Conservation (phyloP, 2,797 vertebrate species). For the Fistularia tabacaria region DNA sequence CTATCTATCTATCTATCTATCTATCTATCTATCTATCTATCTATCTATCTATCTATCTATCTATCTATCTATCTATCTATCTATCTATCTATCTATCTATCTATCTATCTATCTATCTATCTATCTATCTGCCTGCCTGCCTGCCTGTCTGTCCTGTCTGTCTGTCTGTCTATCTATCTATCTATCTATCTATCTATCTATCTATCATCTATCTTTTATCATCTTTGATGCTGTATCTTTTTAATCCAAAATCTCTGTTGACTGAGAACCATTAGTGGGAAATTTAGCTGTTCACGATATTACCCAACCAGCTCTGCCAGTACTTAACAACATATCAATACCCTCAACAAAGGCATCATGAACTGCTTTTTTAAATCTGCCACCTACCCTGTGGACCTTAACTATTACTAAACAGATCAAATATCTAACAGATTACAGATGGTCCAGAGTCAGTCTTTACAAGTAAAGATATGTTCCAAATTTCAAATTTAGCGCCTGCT, state of each 20-base stretch:
- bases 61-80: slow-evolving; percentile 14
- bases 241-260: background rate
- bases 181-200: background rate
- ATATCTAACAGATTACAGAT: no score
- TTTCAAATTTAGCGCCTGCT: no score
- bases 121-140: slow-evolving; percentile 19
- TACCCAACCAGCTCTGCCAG: no score
- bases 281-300: background rate
- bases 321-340: no score
- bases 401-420: no score
- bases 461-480: no score
- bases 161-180: slow-evolving; percentile 1
- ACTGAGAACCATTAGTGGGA: background rate
- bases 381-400: no score
- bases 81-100: background rate
- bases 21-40: background rate
- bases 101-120: slow-evolving; percentile 12
- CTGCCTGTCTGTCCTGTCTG: background rate
- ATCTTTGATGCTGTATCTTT: no score
- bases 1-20: background rate
- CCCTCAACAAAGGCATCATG: no score
- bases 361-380: no score
- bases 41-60: slow-evolving; percentile 18
- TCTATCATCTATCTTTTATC: slow-evolving; percentile 11
- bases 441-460: no score